Percentiles rank a stretch among this genome's conserved stretches.
Conservation (phyloP, 30 jellyfish, hydroid and myxozoan species). For the Aurelia aurita complex sp. Pacific region DNA sequence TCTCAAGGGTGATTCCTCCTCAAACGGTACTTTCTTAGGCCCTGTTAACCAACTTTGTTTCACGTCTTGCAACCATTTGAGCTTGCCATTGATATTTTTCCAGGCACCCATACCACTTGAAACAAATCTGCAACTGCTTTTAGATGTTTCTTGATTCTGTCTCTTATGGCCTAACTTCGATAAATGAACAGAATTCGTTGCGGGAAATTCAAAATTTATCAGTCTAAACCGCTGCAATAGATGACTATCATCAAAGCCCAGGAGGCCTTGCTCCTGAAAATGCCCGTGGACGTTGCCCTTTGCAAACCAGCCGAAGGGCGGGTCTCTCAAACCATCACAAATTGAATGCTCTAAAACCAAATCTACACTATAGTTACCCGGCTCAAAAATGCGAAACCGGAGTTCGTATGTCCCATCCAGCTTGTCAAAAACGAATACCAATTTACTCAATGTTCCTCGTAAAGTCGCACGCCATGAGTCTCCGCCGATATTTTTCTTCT, state of each 20-base stretch:
- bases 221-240: background rate
- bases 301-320: constrained; percentile 57
- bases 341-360: constrained; percentile 18
- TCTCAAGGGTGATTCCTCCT: no score
- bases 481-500: constrained; percentile 28
- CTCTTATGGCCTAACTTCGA: no score
- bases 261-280: constrained; percentile 41
- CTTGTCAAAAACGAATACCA: constrained; percentile 9
- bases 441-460: background rate
- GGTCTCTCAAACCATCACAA: constrained; percentile 53
- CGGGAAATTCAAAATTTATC: background rate
- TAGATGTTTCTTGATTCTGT: no score
- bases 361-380: constrained; percentile 30
- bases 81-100: no score
- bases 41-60: no score
- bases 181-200: no score
- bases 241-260: constrained; percentile 25
- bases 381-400: background rate
- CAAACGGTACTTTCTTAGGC: no score
- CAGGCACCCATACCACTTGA: no score
- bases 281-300: constrained; percentile 43
- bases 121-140: no score
- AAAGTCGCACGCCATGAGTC: constrained; percentile 47
- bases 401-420: constrained; percentile 46
- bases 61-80: no score